Evolutionary conservation across 2,888 invertebrate genomes (phyloP).

Genomic region (Argyresthia goedartella): DNA sequence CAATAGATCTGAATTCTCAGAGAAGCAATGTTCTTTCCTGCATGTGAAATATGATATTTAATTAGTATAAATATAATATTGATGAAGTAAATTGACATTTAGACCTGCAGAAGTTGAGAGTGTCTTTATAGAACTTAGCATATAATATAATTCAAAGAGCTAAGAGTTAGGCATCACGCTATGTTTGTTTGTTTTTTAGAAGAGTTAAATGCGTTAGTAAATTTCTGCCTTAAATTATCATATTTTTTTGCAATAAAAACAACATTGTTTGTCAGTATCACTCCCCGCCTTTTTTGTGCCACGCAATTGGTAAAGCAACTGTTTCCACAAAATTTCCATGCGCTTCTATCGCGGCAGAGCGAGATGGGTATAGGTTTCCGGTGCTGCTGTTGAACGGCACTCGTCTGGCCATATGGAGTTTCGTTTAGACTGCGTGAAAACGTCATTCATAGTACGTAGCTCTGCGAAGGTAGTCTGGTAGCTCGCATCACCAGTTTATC

Average conservation of each 20-base stretch:
- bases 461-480: slow-evolving; percentile 62
- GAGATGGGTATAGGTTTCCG: slow-evolving; percentile 42
- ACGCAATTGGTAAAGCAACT: slow-evolving; percentile 65
- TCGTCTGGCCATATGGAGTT: slow-evolving; percentile 51
- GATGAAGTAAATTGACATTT: too few relatives aligned
- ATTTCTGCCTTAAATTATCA: not conserved
- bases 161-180: too few relatives aligned
- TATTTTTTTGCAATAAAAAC: slow-evolving; percentile 2
- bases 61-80: too few relatives aligned
- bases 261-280: slow-evolving; percentile 19
- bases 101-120: too few relatives aligned
- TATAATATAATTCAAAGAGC: too few relatives aligned
- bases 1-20: too few relatives aligned
- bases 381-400: slow-evolving; percentile 38
- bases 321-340: slow-evolving; percentile 67
- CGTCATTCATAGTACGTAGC: slow-evolving; percentile 72
- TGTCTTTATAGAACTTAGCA: too few relatives aligned
- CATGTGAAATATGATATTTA: too few relatives aligned
- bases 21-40: too few relatives aligned
- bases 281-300: slow-evolving; percentile 34
- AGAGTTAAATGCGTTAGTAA: too few relatives aligned
- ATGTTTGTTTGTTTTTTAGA: too few relatives aligned
- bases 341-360: slow-evolving; percentile 55
- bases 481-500: slow-evolving; percentile 57
- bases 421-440: slow-evolving; percentile 40